phyloP scores from a whole-genome alignment of 2,113 vertebrate genomes.

The Anhinga anhinga region DNA sequence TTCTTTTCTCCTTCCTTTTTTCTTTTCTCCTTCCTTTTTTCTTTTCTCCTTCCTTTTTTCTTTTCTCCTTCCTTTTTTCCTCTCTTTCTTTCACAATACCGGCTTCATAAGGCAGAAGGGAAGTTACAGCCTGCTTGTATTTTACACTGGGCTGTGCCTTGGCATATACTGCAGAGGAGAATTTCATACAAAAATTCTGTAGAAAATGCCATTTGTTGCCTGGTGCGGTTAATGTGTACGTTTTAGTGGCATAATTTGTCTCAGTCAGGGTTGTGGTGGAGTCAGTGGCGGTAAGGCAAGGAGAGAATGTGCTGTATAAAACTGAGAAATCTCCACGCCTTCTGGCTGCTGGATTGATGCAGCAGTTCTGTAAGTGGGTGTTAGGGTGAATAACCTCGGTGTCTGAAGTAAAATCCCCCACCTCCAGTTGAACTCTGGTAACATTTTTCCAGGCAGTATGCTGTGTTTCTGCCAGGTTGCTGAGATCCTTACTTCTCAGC shows the following conservation, averaged over 20 bases:
- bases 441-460: not conserved
- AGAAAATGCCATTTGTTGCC: not conserved
- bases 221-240: not conserved
- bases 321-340: not conserved
- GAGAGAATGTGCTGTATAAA: not conserved
- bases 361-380: not conserved
- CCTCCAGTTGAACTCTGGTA: not conserved
- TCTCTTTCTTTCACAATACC: too few species aligned
- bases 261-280: not conserved
- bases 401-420: not conserved
- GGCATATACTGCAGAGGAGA: not conserved
- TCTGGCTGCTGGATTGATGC: not conserved
- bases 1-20: too few species aligned
- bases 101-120: not conserved
- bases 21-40: not conserved
- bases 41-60: rapidly evolving
- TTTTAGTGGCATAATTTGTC: not conserved
- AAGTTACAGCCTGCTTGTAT: not conserved
- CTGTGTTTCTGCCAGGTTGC: not conserved
- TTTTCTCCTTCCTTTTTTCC: too few species aligned
- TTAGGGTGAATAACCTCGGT: not conserved
- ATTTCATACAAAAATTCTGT: not conserved
- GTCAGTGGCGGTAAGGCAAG: not conserved
- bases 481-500: not conserved
- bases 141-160: not conserved